Percentiles rank a stretch among this genome's conserved stretches.
Conservation (phyloP, 2,888 invertebrate genomes). For the Pyrocoelia pectoralis region DNA sequence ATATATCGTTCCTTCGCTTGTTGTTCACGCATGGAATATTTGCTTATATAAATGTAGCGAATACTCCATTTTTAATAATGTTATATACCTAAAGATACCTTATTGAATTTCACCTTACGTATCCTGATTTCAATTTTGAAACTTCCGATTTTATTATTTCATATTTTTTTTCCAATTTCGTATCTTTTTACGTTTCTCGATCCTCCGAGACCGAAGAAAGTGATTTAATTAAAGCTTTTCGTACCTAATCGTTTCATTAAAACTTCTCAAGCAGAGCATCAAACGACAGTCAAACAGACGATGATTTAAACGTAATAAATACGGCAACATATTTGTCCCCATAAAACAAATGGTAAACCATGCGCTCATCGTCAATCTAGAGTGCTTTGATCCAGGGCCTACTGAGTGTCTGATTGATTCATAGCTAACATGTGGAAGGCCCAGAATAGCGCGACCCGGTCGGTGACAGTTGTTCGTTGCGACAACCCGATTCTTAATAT, state of each 20-base stretch:
- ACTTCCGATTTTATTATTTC: slow-evolving; percentile 20
- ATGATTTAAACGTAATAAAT: slow-evolving; percentile 25
- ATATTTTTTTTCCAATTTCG: not conserved
- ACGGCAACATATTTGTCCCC: slow-evolving; percentile 30
- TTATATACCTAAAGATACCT: slow-evolving; percentile 14
- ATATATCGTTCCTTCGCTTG: slow-evolving; percentile 26
- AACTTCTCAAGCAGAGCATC: slow-evolving; percentile 2
- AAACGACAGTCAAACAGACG: slow-evolving; percentile 14
- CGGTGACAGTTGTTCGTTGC: slow-evolving; percentile 43
- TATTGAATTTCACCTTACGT: slow-evolving; percentile 19
- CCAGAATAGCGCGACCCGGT: slow-evolving; percentile 43
- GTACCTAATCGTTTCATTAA: not conserved
- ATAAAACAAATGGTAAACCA: slow-evolving; percentile 44
- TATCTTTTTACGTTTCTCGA: not conserved
- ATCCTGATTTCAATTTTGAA: slow-evolving; percentile 29
- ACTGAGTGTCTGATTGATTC: slow-evolving; percentile 56
- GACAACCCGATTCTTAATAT: slow-evolving; percentile 45
- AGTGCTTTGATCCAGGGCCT: slow-evolving; percentile 54
- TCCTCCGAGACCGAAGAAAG: not conserved
- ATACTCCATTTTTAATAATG: slow-evolving; percentile 27
- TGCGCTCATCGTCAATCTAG: slow-evolving; percentile 54
- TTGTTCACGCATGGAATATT: slow-evolving; percentile 21
- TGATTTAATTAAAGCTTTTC: not conserved
- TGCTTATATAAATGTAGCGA: slow-evolving; percentile 16
- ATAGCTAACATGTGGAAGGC: slow-evolving; percentile 57